phyloP scores from a whole-genome alignment of 1,140 invertebrate species.

The Drosophila paulistorum region DNA sequence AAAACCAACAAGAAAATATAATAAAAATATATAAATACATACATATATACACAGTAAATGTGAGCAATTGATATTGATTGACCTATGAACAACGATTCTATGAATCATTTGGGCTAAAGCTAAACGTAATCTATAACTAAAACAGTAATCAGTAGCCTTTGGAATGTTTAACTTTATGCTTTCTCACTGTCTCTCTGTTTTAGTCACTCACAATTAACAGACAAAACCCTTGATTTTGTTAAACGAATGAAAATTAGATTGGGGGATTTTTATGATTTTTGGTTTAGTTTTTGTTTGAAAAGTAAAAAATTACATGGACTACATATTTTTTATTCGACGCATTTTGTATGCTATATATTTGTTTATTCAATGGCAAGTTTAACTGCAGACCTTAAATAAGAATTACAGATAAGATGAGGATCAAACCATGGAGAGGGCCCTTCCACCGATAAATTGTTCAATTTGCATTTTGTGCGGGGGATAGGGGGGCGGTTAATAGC shows the following conservation, averaged over 20 bases:
- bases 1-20: slow-evolving; percentile 47
- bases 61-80: slow-evolving; percentile 15
- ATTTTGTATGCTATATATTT: slow-evolving; percentile 55
- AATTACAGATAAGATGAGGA: slow-evolving; percentile 43
- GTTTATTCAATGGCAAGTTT: slow-evolving; percentile 70
- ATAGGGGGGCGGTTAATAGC: neutral
- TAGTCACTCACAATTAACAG: too few species aligned
- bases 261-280: too few species aligned
- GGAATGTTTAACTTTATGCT: too few species aligned
- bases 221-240: too few species aligned
- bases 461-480: slow-evolving; percentile 7
- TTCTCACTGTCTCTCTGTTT: too few species aligned
- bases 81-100: neutral
- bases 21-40: slow-evolving; percentile 59
- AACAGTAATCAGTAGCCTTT: too few species aligned
- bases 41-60: slow-evolving; percentile 37
- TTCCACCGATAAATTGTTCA: slow-evolving; percentile 44
- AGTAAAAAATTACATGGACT: neutral
- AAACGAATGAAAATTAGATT: too few species aligned
- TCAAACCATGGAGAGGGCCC: slow-evolving; percentile 67
- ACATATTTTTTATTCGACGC: slow-evolving; percentile 23
- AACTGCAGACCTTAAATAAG: slow-evolving; percentile 48
- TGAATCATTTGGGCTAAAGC: neutral
- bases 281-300: too few species aligned
- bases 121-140: too few species aligned